phyloP scores from a whole-genome alignment of 2,113 vertebrate species.

The Scartelaos histophorus region DNA sequence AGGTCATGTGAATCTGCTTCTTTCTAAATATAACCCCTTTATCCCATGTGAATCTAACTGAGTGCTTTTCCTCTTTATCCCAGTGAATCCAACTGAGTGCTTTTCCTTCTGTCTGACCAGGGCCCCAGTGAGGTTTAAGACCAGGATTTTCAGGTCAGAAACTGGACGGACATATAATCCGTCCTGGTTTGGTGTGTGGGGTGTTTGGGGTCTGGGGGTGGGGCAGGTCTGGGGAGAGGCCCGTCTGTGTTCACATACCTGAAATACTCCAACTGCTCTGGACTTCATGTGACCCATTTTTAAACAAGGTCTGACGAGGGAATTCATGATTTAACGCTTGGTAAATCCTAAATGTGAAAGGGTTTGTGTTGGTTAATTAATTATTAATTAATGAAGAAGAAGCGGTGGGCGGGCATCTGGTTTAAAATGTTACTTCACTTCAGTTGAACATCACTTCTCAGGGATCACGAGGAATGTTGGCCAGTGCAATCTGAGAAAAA shows the following conservation, averaged over 20 bases:
- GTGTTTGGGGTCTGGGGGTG: neutral
- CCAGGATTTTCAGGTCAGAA: constrained; percentile 43
- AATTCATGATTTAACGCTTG: neutral
- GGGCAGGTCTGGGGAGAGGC: neutral
- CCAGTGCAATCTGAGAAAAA: no score
- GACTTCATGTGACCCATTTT: neutral
- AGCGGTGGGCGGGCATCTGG: neutral
- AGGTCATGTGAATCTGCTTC: constrained; percentile 34
- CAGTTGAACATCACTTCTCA: no score
- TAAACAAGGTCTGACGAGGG: neutral
- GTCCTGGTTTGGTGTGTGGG: neutral
- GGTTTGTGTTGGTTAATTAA: neutral
- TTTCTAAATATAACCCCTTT: constrained; percentile 16
- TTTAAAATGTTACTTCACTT: neutral
- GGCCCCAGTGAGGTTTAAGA: constrained; percentile 23
- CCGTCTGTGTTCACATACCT: constrained; percentile 45
- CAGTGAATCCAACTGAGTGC: constrained; percentile 5
- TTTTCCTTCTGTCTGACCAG: neutral
- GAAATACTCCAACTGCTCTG: constrained; percentile 33
- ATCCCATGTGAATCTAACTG: constrained; percentile 13
- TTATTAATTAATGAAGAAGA: neutral
- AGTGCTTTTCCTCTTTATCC: constrained; percentile 5
- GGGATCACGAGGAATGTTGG: no score
- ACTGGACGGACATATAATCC: constrained; percentile 51
- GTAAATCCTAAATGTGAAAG: no score